Percentiles rank a stretch among this genome's conserved stretches.
Evolutionary conservation across 2,797 vertebrate species (phyloP).

Genomic region (Chrysocyon brachyurus): DNA sequence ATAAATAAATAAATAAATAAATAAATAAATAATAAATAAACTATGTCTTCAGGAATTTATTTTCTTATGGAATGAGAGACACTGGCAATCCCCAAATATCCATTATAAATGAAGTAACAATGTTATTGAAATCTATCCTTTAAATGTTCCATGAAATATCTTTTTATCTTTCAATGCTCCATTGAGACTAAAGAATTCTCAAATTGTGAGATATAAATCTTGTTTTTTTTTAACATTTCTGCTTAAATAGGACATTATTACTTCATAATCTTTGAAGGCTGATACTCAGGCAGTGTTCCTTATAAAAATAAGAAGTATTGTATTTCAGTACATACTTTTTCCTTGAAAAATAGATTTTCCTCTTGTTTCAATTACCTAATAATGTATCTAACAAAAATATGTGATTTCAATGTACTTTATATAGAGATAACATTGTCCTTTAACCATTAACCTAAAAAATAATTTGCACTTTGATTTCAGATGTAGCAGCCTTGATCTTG

Average conservation of each 20-base stretch:
- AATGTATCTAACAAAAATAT: background rate
- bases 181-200: background rate
- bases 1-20: background rate
- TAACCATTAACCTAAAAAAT: constrained; percentile 5
- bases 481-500: background rate
- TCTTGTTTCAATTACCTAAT: background rate
- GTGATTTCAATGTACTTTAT: background rate
- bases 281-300: background rate
- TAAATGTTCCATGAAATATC: background rate
- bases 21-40: background rate
- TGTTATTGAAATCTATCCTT: background rate
- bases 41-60: background rate
- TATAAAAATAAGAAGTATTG: background rate
- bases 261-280: background rate
- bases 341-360: background rate
- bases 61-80: background rate
- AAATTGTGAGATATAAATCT: background rate
- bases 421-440: background rate
- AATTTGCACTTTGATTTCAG: background rate
- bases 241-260: background rate
- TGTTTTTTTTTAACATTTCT: background rate
- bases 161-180: background rate
- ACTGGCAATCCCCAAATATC: background rate
- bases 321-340: background rate
- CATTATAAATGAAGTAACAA: background rate